These are phyloP conservation scores for Ochlodes sylvanus DNA, from an alignment of 2,888 invertebrate species.

Conservation along the genomic window DNA sequence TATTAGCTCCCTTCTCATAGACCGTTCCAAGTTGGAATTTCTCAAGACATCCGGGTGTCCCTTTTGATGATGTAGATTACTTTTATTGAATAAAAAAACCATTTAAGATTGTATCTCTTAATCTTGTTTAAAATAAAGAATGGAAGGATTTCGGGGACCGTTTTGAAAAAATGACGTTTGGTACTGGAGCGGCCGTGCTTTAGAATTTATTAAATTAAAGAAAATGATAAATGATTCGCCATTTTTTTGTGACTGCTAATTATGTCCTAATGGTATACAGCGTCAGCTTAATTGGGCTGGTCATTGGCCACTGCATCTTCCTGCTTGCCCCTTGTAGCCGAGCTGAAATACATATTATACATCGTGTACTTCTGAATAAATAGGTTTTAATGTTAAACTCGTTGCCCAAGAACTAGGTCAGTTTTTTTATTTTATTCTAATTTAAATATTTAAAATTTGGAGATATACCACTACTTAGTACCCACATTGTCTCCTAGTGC, in stretches of 20 bases:
- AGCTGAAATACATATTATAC: no score
- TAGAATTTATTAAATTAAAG: constrained; percentile 20
- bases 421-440: no score
- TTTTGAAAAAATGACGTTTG: constrained; percentile 24
- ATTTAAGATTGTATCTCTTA: constrained; percentile 60
- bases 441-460: no score
- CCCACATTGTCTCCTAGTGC: no score
- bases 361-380: no score
- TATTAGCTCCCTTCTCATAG: constrained; percentile 42
- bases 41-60: constrained; percentile 59
- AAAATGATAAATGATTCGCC: constrained; percentile 2
- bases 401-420: no score
- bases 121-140: constrained; percentile 59
- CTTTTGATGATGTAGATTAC: constrained; percentile 58
- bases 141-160: constrained; percentile 42
- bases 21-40: constrained; percentile 37
- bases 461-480: no score
- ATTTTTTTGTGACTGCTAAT: background rate
- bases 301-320: background rate
- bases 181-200: background rate
- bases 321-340: no score
- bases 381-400: no score
- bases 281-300: no score
- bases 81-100: constrained; percentile 59
- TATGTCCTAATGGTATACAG: no score